A percentile compares a stretch with the other conserved stretches of the same genome.
These are phyloP conservation scores for Hydrolagus affinis DNA, from an alignment of 2,113 vertebrate genomes.

Conservation along the genomic window DNA sequence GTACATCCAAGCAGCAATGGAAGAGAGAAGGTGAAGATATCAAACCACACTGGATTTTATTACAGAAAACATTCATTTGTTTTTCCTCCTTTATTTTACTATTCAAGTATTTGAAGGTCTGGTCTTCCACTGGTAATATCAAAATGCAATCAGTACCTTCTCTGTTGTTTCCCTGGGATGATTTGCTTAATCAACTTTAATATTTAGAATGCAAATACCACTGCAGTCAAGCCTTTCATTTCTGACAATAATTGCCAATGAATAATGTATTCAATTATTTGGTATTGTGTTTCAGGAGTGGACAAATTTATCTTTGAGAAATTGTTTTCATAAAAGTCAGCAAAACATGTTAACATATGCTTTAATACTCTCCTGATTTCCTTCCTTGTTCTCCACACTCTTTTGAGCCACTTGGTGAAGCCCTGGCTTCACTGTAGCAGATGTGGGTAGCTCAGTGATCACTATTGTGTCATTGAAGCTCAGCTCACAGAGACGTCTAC, in stretches of 20 bases:
- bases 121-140: background rate
- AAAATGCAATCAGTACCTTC: constrained; percentile 3
- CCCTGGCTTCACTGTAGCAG: background rate
- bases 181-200: background rate
- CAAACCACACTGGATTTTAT: constrained; percentile 44
- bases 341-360: background rate
- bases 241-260: background rate
- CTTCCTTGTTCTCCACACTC: background rate
- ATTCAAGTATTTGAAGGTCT: background rate
- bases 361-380: background rate
- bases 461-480: background rate
- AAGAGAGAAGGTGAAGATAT: constrained; percentile 82
- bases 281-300: background rate
- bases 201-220: background rate
- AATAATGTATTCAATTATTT: background rate
- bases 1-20: constrained; percentile 88
- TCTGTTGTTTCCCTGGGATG: background rate
- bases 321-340: background rate
- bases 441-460: background rate
- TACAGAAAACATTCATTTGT: constrained; percentile 11
- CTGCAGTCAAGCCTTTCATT: background rate
- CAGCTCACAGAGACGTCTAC: background rate
- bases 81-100: background rate
- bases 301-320: background rate
- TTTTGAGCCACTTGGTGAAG: background rate